A percentile compares a stretch with the other conserved stretches of the same genome.
These are phyloP conservation scores for Sphaerophoria taeniata DNA, from an alignment of 2,888 invertebrate genomes.

Conservation along the genomic window DNA sequence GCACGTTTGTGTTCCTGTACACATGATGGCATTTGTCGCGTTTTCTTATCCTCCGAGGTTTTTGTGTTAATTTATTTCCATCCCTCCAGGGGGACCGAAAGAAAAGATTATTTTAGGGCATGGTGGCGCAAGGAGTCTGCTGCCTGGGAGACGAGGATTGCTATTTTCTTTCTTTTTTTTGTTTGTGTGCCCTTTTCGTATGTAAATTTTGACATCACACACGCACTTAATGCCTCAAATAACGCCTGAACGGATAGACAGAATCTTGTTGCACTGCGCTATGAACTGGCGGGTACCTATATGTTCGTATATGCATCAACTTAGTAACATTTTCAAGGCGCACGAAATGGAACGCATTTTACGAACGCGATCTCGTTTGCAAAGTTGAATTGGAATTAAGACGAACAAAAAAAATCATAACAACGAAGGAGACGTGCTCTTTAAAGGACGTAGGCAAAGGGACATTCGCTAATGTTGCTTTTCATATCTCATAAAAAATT, in stretches of 20 bases:
- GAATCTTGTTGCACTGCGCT: constrained; percentile 40
- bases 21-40: constrained; percentile 74
- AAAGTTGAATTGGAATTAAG: constrained; percentile 27
- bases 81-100: constrained; percentile 69
- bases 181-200: constrained; percentile 73
- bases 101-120: constrained; percentile 68
- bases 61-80: constrained; percentile 75
- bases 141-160: constrained; percentile 34
- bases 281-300: too few relatives aligned
- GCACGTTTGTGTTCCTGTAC: constrained; percentile 40
- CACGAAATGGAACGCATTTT: constrained; percentile 69
- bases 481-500: constrained; percentile 69
- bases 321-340: constrained; percentile 58
- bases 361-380: constrained; percentile 43
- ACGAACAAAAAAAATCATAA: not conserved
- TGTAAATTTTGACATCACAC: constrained; percentile 77
- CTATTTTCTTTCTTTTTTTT: constrained; percentile 30
- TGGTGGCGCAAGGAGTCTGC: constrained; percentile 29
- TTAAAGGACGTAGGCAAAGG: constrained; percentile 39
- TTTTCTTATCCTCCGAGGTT: constrained; percentile 74
- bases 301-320: constrained; percentile 35
- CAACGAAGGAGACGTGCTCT: not conserved
- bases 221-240: constrained; percentile 75
- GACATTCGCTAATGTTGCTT: constrained; percentile 38
- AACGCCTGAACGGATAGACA: constrained; percentile 65